Base-by-base conservation (phyloP, 2,797 vertebrate genomes). In the Rhodeus uyekii region DNA sequence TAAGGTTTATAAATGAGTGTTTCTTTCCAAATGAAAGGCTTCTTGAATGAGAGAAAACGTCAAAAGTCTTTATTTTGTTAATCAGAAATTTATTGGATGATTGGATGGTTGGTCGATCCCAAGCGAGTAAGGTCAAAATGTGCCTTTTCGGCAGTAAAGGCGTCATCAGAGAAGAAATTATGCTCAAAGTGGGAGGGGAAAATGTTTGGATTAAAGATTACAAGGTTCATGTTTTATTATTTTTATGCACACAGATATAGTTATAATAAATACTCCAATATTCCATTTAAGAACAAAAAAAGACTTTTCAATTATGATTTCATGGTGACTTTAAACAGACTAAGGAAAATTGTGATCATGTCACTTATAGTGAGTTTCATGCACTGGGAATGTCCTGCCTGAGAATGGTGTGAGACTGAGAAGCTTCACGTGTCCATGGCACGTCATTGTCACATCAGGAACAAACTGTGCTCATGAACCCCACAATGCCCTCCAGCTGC, bases 401-500 rank as follows among this genome's bases (percentile, higher is more conserved):
- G n/a, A n/a, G n/a, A n/a, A n/a, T n/a, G 14, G 19, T 19, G 34
- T 48, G 39, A 46, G 13, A 64, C 55, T 2, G n/a, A 38, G 38
- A 77, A 60, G 36, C 10, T 29, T 32, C 18, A 24, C 48, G 3
- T 75, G 68, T 55, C 55, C 3, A 5, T 8, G 8, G 61, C 76
- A 53, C 72, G 55, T 71, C 64, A 46, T 19, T 50, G 44, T 74
- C 61, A 42, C 44, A 18, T 76, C 63, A 39, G 19, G 74, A 50
- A 38, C 72, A 27, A 60, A 60, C 3, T 42, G 76, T 75, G 83
- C 69, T 61, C 10, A 67, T 73, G 36, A 67, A 79, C 84, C 77
- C 82, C 87, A 64, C 36, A 8, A 67, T 46, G 82, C 71, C 82
- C 90, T 89, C 38, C 76, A 73, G 81, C 84, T 88, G 78, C 84